phyloP scores from a whole-genome alignment of 2,797 vertebrate species.

The Hylomyscus alleni region DNA sequence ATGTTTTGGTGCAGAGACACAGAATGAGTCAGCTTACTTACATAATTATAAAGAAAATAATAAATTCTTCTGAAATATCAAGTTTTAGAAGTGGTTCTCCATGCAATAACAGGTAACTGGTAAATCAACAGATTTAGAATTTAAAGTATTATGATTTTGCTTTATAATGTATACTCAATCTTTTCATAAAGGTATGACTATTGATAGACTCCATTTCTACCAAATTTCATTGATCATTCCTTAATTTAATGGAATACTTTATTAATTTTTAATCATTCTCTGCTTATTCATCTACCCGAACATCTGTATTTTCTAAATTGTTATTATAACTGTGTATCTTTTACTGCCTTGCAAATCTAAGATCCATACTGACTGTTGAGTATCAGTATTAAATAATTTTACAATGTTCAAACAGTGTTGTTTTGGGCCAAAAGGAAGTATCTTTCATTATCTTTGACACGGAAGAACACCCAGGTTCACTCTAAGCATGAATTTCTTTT shows the following conservation, averaged over 20 bases:
- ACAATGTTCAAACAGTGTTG: not conserved
- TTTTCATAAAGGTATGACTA: not conserved
- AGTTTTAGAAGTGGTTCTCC: not conserved
- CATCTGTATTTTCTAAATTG: not conserved
- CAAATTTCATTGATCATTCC: not conserved
- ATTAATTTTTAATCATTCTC: not conserved
- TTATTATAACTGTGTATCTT: not conserved
- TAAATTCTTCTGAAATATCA: not conserved
- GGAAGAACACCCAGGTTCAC: not conserved
- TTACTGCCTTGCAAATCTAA: not conserved
- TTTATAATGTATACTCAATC: not conserved
- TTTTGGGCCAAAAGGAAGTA: not conserved
- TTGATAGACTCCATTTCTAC: not conserved
- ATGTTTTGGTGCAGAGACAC: not conserved
- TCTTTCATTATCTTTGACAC: not conserved
- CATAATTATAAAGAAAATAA: not conserved
- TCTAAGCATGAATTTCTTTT: not conserved
- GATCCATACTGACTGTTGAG: not conserved
- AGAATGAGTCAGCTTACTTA: not conserved
- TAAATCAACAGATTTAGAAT: not conserved
- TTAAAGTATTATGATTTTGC: not conserved
- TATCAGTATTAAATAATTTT: conserved; percentile 10
- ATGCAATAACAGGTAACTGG: not conserved
- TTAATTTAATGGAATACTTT: not conserved
- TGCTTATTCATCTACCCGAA: not conserved